Base-by-base conservation (phyloP, 1,140 invertebrate genomes). In the Drosophila cardini region DNA sequence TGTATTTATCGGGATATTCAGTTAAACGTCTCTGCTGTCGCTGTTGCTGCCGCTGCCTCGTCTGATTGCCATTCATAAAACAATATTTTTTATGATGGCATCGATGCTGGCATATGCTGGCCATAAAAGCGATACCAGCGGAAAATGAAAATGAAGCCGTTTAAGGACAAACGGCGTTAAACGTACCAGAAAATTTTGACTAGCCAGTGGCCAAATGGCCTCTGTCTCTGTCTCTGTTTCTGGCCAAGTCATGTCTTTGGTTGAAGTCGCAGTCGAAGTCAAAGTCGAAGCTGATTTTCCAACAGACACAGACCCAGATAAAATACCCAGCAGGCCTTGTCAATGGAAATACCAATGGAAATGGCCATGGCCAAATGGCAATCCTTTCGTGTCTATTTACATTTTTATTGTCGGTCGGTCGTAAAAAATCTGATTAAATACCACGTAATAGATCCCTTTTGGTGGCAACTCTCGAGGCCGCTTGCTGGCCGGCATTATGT, bases 391-490 rank as follows among this genome's bases (percentile, higher is more conserved):
- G 76, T 80, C 84, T 80, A 89, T 89, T 89, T 89, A 84, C 84
- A 84, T 89, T 90, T 84, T 84, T 89, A 84, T 89, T 89, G 77
- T 90, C 74, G 64, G 76, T 53, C 78, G 84, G 34, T 89, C 84
- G 84, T 89, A 89, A 89, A 89, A 87, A 89, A 78, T 84, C 84
- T 84, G 84, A 89, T 89, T 89, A 89, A 89, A 89, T 90, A 90
- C 84, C 84, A 87, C 84, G 84, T 87, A 87, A 87, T 87, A 87
- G 84, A 87, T 84, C 76, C 84, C 71, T 69, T 79, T 78, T 78
- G 73, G 79, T 71, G 78, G 67, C 48, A 38, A 38, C 52, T 55
- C 34, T 38, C 0, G 52, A 26, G 26, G 30, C 43, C 15, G 34
- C 40, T 18, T 46, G 46, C 38, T 46, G 40, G 45, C 55, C 63